phyloP scores from a whole-genome alignment of 2,888 invertebrate species.

The Mythimna loreyi region DNA sequence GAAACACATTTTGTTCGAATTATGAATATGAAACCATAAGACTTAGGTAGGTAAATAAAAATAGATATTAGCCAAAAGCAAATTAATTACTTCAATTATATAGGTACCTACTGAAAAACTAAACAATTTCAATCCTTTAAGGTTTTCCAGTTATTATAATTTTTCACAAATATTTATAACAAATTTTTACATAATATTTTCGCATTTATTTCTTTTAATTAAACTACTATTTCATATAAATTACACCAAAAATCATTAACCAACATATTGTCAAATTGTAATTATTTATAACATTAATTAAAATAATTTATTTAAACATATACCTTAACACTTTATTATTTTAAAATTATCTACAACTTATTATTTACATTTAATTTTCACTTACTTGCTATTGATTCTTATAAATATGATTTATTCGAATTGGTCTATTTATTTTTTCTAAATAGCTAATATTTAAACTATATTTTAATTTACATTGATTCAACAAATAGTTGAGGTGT shows the following conservation, averaged over 20 bases:
- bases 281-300: constrained; percentile 38
- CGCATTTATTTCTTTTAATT: constrained; percentile 17
- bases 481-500: constrained; percentile 20
- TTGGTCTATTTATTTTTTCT: constrained; percentile 64
- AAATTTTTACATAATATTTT: constrained; percentile 5
- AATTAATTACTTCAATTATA: no score
- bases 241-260: constrained; percentile 45
- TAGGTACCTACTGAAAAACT: no score
- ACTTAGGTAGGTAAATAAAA: neutral
- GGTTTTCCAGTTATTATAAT: neutral
- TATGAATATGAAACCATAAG: no score
- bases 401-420: constrained; percentile 62
- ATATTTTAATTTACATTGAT: constrained; percentile 36
- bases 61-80: no score
- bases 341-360: constrained; percentile 40
- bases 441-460: constrained; percentile 49
- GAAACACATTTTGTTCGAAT: constrained; percentile 34
- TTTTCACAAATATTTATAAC: neutral
- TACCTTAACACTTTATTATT: constrained; percentile 31
- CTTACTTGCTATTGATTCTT: constrained; percentile 52
- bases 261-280: constrained; percentile 60
- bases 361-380: constrained; percentile 52
- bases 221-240: constrained; percentile 15
- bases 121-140: neutral
- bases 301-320: constrained; percentile 43